phyloP scores from a whole-genome alignment of 2,797 vertebrate genomes.

The Okamejei kenojei region DNA sequence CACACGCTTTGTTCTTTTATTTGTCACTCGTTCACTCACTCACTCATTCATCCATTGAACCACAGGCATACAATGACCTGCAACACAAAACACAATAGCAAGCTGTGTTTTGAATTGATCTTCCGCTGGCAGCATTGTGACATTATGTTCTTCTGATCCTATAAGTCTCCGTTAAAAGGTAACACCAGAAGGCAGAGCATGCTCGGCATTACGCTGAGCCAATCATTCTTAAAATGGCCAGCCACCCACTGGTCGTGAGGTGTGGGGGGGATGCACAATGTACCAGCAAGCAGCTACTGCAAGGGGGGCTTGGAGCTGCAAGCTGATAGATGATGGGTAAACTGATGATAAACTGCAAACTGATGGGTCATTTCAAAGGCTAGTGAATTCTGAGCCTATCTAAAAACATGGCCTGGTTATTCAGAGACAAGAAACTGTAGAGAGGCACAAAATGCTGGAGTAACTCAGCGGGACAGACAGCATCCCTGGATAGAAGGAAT shows the following conservation, averaged over 20 bases:
- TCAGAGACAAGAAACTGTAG: too few relatives aligned
- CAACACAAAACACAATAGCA: conserved; percentile 14
- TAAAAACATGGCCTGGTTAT: neutral
- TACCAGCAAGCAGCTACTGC: neutral
- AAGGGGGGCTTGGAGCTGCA: neutral
- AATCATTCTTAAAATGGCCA: conserved; percentile 6
- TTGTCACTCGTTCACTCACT: neutral
- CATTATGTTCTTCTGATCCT: neutral
- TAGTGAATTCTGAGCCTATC: neutral
- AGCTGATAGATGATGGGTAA: neutral
- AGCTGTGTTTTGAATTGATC: neutral
- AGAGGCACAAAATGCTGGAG: too few relatives aligned
- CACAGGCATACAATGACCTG: neutral
- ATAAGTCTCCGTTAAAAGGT: neutral
- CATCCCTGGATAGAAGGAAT: too few relatives aligned
- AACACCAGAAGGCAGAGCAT: neutral
- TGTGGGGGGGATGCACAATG: neutral
- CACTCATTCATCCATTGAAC: conserved; percentile 26
- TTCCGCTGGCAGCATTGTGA: neutral
- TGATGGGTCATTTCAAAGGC: too few relatives aligned
- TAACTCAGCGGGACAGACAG: too few relatives aligned
- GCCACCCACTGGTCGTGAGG: neutral
- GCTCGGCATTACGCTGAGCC: neutral
- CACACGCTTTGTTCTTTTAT: neutral
- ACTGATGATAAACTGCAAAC: neutral